Conservation (phyloP, 2,888 invertebrate species). For the Crossocerus cetratus region DNA sequence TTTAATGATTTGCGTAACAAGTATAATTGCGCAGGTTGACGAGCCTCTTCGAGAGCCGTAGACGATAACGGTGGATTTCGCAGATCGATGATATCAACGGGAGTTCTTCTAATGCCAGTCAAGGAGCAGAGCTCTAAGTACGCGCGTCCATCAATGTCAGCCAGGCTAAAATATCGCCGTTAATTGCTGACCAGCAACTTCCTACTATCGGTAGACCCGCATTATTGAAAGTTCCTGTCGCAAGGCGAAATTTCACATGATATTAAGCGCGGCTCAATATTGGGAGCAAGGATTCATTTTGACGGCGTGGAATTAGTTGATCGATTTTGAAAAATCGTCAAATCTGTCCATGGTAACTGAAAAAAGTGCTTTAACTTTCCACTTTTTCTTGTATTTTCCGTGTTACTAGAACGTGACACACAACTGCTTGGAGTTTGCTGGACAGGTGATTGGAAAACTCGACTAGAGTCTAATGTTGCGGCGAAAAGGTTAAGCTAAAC, state of each 20-base stretch:
- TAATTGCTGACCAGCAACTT: not conserved
- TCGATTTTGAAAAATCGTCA: too few relatives aligned
- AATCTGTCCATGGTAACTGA: too few relatives aligned
- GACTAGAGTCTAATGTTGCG: too few relatives aligned
- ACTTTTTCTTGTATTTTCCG: too few relatives aligned
- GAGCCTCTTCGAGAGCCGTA: not conserved
- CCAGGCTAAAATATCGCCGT: not conserved
- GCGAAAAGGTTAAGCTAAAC: too few relatives aligned
- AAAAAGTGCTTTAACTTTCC: too few relatives aligned
- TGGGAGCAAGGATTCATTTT: too few relatives aligned
- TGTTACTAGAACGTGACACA: too few relatives aligned
- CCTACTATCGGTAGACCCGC: not conserved
- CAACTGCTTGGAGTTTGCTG: too few relatives aligned
- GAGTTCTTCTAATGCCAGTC: not conserved
- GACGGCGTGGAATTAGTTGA: too few relatives aligned
- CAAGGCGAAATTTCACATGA: not conserved
- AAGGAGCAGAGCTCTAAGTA: not conserved
- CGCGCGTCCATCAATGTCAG: not conserved
- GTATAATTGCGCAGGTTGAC: not conserved
- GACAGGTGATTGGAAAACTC: too few relatives aligned
- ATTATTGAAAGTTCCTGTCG: not conserved
- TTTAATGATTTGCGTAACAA: not conserved
- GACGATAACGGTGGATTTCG: not conserved
- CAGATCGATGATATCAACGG: not conserved
- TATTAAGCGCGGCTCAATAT: too few relatives aligned